Base-by-base conservation (phyloP, 2,797 vertebrate species). In the Characodon lateralis region DNA sequence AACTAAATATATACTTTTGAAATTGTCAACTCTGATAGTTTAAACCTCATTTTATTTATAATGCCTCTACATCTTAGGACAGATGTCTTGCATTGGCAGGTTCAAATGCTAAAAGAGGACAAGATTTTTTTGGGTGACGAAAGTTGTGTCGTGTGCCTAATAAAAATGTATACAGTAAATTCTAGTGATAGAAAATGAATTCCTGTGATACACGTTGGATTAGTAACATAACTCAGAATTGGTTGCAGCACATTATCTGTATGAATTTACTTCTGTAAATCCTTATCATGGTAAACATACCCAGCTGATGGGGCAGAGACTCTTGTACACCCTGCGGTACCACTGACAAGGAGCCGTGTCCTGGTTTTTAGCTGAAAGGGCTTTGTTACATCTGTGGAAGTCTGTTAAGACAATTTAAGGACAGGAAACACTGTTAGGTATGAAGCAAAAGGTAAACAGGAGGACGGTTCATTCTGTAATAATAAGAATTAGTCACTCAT, bases 251-350 rank as follows among this genome's bases (percentile, higher is more conserved):
- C 35, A 35, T 35, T 3, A 26, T 8, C 1, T 71, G 5, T 22
- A 5, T 53, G 8, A 18, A 20, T 71, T 71, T 8, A n/a, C 28
- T 41, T 5, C 26, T 70, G 53, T 24, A 22, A 66, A 41, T 41
- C 35, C 20, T 41, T 39, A 0, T 22, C 1, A 58, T 22, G 8
- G 9, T 22, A n/a, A 35, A 85, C 94, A 43, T 80, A 96, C 95
- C 95, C 95, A 95, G 85, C 85, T 83, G 1, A 93, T 79, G 8
- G 93, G 95, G 0, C 95, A 96, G 72, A 96, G 90, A 79, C 94
- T 95, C 87, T 92, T 95, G 90, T 95, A 96, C 71, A 96, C 95
- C 82, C 88, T 91, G 84, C 92, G 93, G 88, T 95, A 95, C 94
- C 94, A 96, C 1, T 92, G 84, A 31, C 95, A 95, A 0, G 95